phyloP scores from a whole-genome alignment of 2,888 invertebrate genomes.

The Brassicogethes aeneus region DNA sequence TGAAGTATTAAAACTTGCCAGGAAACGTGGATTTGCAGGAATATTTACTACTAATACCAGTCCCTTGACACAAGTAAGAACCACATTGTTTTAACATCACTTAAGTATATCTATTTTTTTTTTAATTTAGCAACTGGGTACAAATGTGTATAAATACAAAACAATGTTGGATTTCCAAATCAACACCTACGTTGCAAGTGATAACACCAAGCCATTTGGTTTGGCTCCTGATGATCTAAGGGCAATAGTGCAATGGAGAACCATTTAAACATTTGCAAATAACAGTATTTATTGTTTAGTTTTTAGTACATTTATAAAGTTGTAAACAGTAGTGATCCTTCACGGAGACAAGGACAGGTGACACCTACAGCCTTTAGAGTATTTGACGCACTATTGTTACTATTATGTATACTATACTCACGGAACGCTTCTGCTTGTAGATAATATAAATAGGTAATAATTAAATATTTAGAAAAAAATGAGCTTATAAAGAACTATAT shows the following conservation, averaged over 20 bases:
- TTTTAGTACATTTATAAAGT: background rate
- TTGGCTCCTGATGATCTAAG: conserved; percentile 68
- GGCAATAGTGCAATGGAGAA: conserved; percentile 74
- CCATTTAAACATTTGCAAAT: conserved; percentile 23
- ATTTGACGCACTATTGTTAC: too few species aligned
- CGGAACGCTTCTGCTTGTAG: too few species aligned
- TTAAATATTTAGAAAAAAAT: too few species aligned
- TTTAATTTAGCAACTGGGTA: conserved; percentile 67
- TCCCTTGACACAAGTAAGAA: conserved; percentile 71
- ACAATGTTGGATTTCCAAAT: conserved; percentile 71
- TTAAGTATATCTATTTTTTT: conserved; percentile 4
- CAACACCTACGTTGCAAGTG: conserved; percentile 63
- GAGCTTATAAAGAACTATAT: too few species aligned
- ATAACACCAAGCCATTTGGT: conserved; percentile 65
- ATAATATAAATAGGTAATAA: too few species aligned
- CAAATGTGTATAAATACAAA: conserved; percentile 69
- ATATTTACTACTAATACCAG: conserved; percentile 84
- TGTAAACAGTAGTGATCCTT: too few species aligned
- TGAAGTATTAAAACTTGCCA: conserved; percentile 60
- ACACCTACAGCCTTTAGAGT: too few species aligned
- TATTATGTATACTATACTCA: too few species aligned
- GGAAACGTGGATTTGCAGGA: conserved; percentile 56
- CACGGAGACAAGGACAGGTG: too few species aligned
- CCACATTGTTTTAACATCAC: conserved; percentile 1
- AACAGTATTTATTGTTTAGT: background rate